A percentile compares a stretch with the other conserved stretches of the same genome.
phyloP scores from a whole-genome alignment of 2,113 vertebrate species.

The Taxidea taxus region DNA sequence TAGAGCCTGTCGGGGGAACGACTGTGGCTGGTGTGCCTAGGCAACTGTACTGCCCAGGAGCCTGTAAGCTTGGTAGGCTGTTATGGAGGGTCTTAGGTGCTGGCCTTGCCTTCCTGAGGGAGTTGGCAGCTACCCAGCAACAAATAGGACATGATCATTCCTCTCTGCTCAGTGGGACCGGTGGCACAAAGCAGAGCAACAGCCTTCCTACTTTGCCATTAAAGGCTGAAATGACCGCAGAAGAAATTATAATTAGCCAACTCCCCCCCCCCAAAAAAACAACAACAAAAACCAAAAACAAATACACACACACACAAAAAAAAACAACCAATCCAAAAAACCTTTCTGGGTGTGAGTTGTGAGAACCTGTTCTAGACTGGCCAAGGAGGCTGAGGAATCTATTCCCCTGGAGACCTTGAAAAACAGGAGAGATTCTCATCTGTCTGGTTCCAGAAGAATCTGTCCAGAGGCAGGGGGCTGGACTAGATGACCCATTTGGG shows the following conservation, averaged over 20 bases:
- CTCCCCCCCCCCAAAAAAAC: no score
- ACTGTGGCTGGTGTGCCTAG: not conserved
- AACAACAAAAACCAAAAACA: not conserved
- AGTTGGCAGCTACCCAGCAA: not conserved
- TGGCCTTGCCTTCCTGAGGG: not conserved
- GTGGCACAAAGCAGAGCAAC: not conserved
- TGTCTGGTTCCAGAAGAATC: conserved; percentile 26
- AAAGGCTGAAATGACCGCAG: not conserved
- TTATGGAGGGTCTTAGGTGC: not conserved
- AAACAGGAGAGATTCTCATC: conserved; percentile 20
- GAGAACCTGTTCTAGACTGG: conserved; percentile 28
- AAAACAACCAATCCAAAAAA: not conserved
- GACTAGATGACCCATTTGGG: conserved; percentile 39
- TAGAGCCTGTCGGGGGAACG: not conserved
- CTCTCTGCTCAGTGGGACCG: not conserved
- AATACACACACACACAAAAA: not conserved
- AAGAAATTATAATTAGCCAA: not conserved
- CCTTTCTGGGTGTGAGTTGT: not conserved
- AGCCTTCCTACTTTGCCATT: not conserved
- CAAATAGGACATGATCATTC: not conserved
- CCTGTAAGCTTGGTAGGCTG: not conserved
- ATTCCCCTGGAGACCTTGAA: conserved; percentile 54
- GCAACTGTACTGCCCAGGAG: not conserved
- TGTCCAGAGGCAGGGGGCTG: conserved; percentile 31
- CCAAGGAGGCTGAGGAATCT: conserved; percentile 9